These are phyloP conservation scores for Tympanuchus pallidicinctus DNA, from an alignment of 2,113 vertebrate species.

Conservation along the genomic window DNA sequence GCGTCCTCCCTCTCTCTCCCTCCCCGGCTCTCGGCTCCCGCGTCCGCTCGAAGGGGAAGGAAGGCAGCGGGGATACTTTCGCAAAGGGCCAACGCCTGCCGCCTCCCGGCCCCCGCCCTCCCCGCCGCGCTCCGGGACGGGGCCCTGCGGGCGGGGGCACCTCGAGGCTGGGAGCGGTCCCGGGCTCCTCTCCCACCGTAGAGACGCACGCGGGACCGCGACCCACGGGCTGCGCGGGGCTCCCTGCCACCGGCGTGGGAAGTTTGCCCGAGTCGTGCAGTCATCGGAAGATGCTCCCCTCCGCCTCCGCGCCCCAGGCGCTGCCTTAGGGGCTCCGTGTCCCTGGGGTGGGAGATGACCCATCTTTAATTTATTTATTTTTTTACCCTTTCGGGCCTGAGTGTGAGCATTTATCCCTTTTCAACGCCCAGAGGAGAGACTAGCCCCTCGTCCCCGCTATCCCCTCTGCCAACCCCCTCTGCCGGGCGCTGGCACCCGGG, in stretches of 20 bases:
- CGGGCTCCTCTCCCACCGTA: background rate
- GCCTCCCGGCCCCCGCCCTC: background rate
- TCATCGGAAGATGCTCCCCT: background rate
- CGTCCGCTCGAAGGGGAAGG: background rate
- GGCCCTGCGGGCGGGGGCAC: background rate
- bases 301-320: background rate
- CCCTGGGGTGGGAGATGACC: background rate
- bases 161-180: background rate
- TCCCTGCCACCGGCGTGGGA: background rate
- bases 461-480: background rate
- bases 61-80: background rate
- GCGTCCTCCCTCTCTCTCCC: constrained; percentile 40
- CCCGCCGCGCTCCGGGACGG: background rate
- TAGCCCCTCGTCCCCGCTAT: background rate
- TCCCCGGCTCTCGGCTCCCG: background rate
- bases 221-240: background rate
- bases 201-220: background rate
- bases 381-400: background rate
- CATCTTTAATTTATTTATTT: background rate
- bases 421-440: background rate
- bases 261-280: background rate
- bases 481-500: background rate
- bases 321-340: background rate
- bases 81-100: background rate
- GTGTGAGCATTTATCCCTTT: background rate